phyloP scores from a whole-genome alignment of 92 coral and sea anemone species.

The Montipora capitata region DNA sequence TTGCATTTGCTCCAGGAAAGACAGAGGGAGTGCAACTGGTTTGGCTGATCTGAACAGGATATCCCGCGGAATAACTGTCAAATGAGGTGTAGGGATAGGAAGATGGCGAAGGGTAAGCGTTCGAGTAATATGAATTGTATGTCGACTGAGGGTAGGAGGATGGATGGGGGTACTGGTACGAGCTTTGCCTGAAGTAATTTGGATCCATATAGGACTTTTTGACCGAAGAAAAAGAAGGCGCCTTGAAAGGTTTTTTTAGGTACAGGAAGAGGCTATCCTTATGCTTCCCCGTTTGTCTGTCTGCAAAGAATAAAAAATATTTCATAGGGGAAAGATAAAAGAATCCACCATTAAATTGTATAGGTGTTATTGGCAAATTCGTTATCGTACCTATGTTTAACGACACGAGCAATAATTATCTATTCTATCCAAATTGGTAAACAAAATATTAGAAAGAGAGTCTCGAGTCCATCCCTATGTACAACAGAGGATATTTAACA shows the following conservation, averaged over 20 bases:
- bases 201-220: constrained; percentile 20
- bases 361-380: too few relatives aligned
- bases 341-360: too few relatives aligned
- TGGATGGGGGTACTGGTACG: not conserved
- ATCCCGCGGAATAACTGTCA: not conserved
- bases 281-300: not conserved
- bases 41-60: constrained; percentile 4
- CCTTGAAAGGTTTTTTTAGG: not conserved
- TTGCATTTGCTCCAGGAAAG: constrained; percentile 4
- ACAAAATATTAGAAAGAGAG: too few relatives aligned
- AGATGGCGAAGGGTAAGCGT: not conserved
- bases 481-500: too few relatives aligned
- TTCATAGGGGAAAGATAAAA: too few relatives aligned
- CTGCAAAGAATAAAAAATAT: not conserved
- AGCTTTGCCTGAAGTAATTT: not conserved
- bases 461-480: too few relatives aligned
- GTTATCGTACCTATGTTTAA: too few relatives aligned
- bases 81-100: not conserved
- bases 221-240: not conserved
- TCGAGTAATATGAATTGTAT: not conserved
- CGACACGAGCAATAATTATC: too few relatives aligned
- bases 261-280: not conserved
- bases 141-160: not conserved
- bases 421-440: too few relatives aligned
- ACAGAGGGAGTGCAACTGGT: not conserved